Percentiles rank a stretch among this genome's conserved stretches.
These are phyloP conservation scores for Pipistrellus pipistrellus DNA, from an alignment of 2,797 vertebrate genomes.

Conservation along the genomic window DNA sequence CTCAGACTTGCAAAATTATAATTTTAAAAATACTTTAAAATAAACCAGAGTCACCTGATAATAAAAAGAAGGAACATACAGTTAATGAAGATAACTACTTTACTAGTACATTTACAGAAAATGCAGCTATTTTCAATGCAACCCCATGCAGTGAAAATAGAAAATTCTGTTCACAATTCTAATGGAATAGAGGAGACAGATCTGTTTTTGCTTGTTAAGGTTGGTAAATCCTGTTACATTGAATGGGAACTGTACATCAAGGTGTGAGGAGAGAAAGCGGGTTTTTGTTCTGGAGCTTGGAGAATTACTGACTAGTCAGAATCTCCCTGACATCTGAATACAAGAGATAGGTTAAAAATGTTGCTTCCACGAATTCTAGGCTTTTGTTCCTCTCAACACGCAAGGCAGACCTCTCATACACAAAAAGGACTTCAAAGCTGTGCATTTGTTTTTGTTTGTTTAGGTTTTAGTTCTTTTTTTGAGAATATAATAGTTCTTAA, in stretches of 20 bases:
- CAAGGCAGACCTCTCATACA: constrained; percentile 52
- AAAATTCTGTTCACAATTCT: constrained; percentile 58
- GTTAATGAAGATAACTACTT: constrained; percentile 56
- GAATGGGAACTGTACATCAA: constrained; percentile 56
- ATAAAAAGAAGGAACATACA: not conserved
- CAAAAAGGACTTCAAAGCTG: constrained; percentile 42
- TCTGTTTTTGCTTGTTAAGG: not conserved
- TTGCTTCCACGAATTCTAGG: constrained; percentile 33
- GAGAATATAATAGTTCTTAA: constrained; percentile 22
- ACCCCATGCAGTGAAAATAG: constrained; percentile 66
- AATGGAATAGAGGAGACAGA: constrained; percentile 22
- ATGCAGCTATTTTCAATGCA: constrained; percentile 67
- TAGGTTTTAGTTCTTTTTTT: not conserved
- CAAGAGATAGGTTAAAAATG: constrained; percentile 33
- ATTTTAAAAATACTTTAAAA: constrained; percentile 52
- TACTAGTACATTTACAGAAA: constrained; percentile 66
- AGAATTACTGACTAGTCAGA: constrained; percentile 12
- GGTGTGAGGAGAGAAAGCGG: not conserved
- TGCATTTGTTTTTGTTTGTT: not conserved
- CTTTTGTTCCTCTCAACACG: constrained; percentile 10
- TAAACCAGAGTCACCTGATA: not conserved
- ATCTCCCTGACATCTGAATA: constrained; percentile 28
- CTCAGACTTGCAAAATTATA: not conserved
- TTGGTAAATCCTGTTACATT: constrained; percentile 54
- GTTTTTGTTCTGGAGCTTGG: constrained; percentile 22